Percentiles rank a stretch among this genome's conserved stretches.
phyloP scores from a whole-genome alignment of 1,140 invertebrate genomes.

The Ruditapes philippinarum region DNA sequence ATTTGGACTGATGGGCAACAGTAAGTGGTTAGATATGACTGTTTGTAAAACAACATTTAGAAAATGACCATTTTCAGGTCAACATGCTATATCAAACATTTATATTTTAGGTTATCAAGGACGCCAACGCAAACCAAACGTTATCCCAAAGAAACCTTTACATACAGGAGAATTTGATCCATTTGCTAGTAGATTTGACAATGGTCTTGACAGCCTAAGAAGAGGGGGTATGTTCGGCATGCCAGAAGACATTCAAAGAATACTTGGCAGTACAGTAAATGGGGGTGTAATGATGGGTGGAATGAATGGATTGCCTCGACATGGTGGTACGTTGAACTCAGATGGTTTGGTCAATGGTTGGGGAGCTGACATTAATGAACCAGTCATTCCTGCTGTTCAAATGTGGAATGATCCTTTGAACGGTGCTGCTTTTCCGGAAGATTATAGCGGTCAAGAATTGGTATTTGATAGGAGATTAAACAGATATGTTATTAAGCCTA shows the following conservation, averaged over 20 bases:
- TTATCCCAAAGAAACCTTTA: not conserved
- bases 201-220: not conserved
- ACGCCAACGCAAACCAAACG: not conserved
- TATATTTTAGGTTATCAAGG: not conserved
- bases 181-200: not conserved
- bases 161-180: not conserved
- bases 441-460: conserved; percentile 19
- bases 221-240: not conserved
- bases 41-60: too few species aligned
- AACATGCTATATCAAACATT: not conserved
- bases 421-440: not conserved
- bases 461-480: conserved; percentile 4
- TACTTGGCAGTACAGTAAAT: conserved; percentile 18
- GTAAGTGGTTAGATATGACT: too few species aligned
- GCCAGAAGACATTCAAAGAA: not conserved
- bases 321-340: conserved; percentile 17
- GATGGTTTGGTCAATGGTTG: not conserved
- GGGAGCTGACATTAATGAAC: not conserved
- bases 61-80: too few species aligned
- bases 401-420: conserved; percentile 4
- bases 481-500: not conserved
- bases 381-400: not conserved
- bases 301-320: not conserved
- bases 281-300: not conserved
- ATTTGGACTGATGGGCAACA: too few species aligned